Conservation (phyloP, 2,113 vertebrate genomes). For the Motacilla tschutschensis region DNA sequence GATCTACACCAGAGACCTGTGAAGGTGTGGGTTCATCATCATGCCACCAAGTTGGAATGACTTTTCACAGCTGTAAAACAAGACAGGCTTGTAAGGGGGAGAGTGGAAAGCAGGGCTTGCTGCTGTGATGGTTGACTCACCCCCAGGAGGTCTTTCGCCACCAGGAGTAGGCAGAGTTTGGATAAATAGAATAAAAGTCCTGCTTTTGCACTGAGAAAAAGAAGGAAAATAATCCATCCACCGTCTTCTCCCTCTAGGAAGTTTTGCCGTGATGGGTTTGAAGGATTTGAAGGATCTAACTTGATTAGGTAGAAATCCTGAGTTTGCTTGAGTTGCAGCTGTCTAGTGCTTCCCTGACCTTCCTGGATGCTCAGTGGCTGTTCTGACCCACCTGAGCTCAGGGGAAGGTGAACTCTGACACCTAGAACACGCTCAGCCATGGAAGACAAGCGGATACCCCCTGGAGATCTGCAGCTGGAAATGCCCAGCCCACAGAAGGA, state of each 20-base stretch:
- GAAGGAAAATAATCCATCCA: not conserved
- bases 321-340: not conserved
- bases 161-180: not conserved
- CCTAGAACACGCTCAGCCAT: not conserved
- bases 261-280: not conserved
- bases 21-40: not conserved
- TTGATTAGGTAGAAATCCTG: not conserved
- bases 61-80: not conserved
- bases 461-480: not conserved
- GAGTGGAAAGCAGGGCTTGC: not conserved
- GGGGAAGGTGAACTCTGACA: not conserved
- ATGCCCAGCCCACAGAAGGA: not conserved
- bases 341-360: not conserved
- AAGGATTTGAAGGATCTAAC: not conserved
- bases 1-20: not conserved
- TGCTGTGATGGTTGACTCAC: not conserved
- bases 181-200: not conserved
- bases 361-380: not conserved
- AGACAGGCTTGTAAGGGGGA: not conserved
- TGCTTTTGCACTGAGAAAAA: not conserved
- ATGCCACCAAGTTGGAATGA: not conserved
- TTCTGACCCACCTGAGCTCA: not conserved
- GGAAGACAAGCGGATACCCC: not conserved
- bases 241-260: not conserved
- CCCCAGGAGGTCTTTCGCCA: not conserved